A percentile compares a stretch with the other conserved stretches of the same genome.
Conservation (phyloP, 2,888 invertebrate genomes). For the Drosophila neotestacea region DNA sequence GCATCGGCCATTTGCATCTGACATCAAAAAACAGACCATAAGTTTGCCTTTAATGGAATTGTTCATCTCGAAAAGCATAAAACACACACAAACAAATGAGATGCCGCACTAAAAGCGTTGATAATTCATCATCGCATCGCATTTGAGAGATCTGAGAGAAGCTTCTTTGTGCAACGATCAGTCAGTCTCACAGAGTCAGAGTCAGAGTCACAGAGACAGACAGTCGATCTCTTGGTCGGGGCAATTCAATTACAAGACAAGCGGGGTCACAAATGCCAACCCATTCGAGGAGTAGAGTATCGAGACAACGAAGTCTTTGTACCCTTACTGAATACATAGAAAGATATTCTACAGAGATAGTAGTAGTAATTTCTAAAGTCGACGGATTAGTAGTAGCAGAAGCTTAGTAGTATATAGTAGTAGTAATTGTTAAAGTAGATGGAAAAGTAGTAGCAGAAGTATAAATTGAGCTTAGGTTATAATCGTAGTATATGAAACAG, state of each 20-base stretch:
- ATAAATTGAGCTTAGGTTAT: no score
- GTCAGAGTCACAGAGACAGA: background rate
- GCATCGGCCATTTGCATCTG: slow-evolving; percentile 23
- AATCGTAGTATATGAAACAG: no score
- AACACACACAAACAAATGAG: slow-evolving; percentile 16
- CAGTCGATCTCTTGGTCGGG: slow-evolving; percentile 10
- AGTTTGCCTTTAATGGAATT: slow-evolving; percentile 59
- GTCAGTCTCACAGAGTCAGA: slow-evolving; percentile 1
- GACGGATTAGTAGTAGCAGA: background rate
- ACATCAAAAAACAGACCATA: slow-evolving; percentile 11
- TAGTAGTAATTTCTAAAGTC: background rate
- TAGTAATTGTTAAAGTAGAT: background rate
- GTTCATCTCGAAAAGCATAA: slow-evolving; percentile 33
- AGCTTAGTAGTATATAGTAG: no score
- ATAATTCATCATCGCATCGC: slow-evolving; percentile 52
- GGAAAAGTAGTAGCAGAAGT: background rate
- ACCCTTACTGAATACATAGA: slow-evolving; percentile 11
- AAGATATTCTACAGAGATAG: background rate
- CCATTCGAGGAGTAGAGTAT: background rate
- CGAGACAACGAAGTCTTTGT: slow-evolving; percentile 4
- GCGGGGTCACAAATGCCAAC: slow-evolving; percentile 42
- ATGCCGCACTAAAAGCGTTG: slow-evolving; percentile 43
- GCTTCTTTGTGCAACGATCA: slow-evolving; percentile 34
- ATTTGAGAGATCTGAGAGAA: slow-evolving; percentile 28
- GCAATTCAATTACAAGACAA: slow-evolving; percentile 53